A percentile compares a stretch with the other conserved stretches of the same genome.
These are phyloP conservation scores for Parambassis ranga DNA, from an alignment of 2,797 vertebrate species.

Conservation along the genomic window DNA sequence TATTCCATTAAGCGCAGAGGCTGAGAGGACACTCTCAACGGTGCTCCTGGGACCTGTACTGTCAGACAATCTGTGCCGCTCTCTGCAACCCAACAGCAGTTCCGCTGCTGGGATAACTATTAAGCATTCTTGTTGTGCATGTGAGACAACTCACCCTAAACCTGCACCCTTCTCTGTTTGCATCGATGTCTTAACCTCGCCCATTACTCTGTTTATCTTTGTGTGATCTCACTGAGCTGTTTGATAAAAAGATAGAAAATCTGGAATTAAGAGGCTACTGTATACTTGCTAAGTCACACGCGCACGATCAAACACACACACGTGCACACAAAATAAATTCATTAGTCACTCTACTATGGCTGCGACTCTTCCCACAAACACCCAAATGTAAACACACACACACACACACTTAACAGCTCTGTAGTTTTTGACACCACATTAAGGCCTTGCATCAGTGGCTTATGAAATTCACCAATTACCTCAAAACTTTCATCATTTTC, in stretches of 20 bases:
- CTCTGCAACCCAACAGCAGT: conserved; percentile 50
- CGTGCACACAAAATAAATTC: conserved; percentile 32
- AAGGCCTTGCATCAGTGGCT: conserved; percentile 71
- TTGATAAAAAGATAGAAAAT: conserved; percentile 38
- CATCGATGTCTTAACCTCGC: conserved; percentile 48
- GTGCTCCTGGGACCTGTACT: conserved; percentile 65
- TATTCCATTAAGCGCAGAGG: conserved; percentile 69
- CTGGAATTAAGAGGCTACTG: conserved; percentile 41
- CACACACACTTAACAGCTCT: conserved; percentile 46
- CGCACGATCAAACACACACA: conserved; percentile 14
- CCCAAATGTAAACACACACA: conserved; percentile 50
- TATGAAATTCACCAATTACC: conserved; percentile 82
- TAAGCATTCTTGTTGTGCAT: conserved; percentile 56
- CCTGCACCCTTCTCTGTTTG: conserved; percentile 30
- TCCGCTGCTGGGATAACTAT: conserved; percentile 55
- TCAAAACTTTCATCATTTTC: conserved; percentile 69
- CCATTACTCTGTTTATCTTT: conserved; percentile 41
- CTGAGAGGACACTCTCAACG: conserved; percentile 68
- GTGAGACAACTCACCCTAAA: conserved; percentile 55
- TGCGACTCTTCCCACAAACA: conserved; percentile 52
- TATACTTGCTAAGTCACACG: conserved; percentile 15
- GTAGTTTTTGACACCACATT: conserved; percentile 64
- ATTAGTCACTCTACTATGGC: conserved; percentile 52
- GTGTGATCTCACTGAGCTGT: conserved; percentile 36
- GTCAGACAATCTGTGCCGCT: conserved; percentile 70